These are phyloP conservation scores for Drosophila lacteicornis DNA, from an alignment of 1,140 invertebrate genomes.

Conservation along the genomic window DNA sequence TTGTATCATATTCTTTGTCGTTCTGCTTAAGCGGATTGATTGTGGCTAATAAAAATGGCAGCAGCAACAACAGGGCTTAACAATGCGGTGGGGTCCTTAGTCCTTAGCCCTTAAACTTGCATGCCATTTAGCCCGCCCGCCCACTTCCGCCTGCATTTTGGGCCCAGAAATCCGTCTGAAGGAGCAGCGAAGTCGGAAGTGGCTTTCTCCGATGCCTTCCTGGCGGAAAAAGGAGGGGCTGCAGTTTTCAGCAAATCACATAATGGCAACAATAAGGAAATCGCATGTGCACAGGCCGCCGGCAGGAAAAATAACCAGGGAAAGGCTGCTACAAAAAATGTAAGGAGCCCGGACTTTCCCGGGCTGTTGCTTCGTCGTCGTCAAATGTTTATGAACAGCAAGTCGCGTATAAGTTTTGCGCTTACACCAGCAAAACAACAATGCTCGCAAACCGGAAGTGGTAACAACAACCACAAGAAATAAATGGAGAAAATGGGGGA, in stretches of 20 bases:
- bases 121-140: conserved; percentile 14
- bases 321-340: too few relatives aligned
- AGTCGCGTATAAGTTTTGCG: conserved; percentile 50
- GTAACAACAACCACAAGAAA: conserved; percentile 10
- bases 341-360: conserved; percentile 3
- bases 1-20: conserved; percentile 10
- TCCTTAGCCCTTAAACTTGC: conserved; percentile 29
- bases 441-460: conserved; percentile 35
- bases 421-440: conserved; percentile 25
- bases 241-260: conserved; percentile 58
- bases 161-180: conserved; percentile 28
- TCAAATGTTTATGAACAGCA: conserved; percentile 71
- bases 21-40: conserved; percentile 73
- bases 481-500: not conserved
- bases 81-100: conserved; percentile 45
- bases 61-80: conserved; percentile 52
- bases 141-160: conserved; percentile 66
- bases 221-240: not conserved
- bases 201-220: conserved; percentile 54
- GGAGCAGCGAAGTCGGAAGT: conserved; percentile 44
- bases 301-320: conserved; percentile 1
- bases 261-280: conserved; percentile 77
- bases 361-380: conserved; percentile 12
- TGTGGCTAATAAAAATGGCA: conserved; percentile 75
- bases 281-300: conserved; percentile 69